Conservation (phyloP, 2,888 invertebrate species). For the Diaperis boleti region DNA sequence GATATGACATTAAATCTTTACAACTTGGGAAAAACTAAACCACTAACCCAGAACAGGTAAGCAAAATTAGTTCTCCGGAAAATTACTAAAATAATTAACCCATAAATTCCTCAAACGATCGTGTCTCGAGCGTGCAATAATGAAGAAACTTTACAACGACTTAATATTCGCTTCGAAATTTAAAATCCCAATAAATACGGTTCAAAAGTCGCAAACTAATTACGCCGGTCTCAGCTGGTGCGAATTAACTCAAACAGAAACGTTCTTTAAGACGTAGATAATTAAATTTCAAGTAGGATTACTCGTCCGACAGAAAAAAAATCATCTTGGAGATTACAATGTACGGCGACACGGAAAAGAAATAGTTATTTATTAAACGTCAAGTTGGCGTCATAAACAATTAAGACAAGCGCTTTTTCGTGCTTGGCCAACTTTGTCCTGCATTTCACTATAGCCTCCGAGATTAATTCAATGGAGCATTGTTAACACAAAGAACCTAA, state of each 20-base stretch:
- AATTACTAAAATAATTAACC: background rate
- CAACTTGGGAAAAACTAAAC: background rate
- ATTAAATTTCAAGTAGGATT: conserved; percentile 6
- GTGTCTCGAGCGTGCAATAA: background rate
- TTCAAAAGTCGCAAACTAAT: conserved; percentile 15
- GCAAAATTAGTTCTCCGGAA: background rate
- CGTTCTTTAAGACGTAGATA: conserved; percentile 3
- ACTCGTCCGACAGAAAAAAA: conserved; percentile 5
- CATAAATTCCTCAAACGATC: background rate
- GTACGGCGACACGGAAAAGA: background rate
- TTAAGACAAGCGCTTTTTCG: no score
- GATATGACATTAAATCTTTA: no score
- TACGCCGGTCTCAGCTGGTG: conserved; percentile 16
- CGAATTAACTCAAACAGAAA: conserved; percentile 12
- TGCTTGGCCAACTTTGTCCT: no score
- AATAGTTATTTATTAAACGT: no score
- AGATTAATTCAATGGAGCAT: conserved; percentile 21
- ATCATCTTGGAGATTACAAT: conserved; percentile 8
- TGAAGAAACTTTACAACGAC: background rate
- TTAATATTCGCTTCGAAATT: background rate
- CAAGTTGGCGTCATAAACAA: no score
- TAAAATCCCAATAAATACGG: conserved; percentile 4
- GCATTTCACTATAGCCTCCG: no score
- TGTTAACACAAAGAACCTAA: conserved; percentile 11
- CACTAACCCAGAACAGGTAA: background rate